phyloP scores from a whole-genome alignment of 1,140 invertebrate genomes.

The Latrodectus geometricus region DNA sequence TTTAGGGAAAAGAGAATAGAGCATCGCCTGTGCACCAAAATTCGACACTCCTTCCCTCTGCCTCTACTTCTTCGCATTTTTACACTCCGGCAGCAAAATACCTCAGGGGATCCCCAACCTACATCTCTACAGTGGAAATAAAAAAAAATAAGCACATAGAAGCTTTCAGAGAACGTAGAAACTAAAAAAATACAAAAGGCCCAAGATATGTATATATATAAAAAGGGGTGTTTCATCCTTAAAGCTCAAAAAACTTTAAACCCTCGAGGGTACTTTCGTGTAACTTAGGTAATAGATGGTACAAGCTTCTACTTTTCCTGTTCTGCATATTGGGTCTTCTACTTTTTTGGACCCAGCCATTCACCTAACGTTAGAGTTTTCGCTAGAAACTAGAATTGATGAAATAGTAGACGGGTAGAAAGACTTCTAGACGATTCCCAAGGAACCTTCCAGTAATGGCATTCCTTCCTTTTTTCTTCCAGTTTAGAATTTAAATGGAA shows the following conservation, averaged over 20 bases:
- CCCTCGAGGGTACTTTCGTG: constrained; percentile 50
- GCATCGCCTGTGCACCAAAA: constrained; percentile 26
- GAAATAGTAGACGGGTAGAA: constrained; percentile 49
- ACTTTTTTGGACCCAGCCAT: constrained; percentile 3
- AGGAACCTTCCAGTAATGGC: constrained; percentile 26
- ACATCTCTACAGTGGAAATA: constrained; percentile 2
- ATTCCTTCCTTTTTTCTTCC: constrained; percentile 7
- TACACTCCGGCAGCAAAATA: constrained; percentile 33
- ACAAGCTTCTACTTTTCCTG: constrained; percentile 36
- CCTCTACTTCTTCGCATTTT: constrained; percentile 35
- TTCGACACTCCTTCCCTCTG: not conserved
- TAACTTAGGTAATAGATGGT: constrained; percentile 61
- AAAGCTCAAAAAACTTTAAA: constrained; percentile 39
- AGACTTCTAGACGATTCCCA: not conserved
- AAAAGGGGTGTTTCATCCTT: constrained; percentile 41
- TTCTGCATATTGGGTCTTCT: constrained; percentile 47
- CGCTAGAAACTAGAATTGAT: constrained; percentile 40
- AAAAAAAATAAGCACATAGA: not conserved
- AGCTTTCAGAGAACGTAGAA: constrained; percentile 8
- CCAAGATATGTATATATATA: constrained; percentile 51
- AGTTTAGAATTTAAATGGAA: not conserved
- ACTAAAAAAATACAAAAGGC: constrained; percentile 45
- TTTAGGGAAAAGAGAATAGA: constrained; percentile 58
- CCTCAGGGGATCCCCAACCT: constrained; percentile 40
- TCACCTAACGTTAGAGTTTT: constrained; percentile 31